phyloP scores from a whole-genome alignment of 2,888 invertebrate species.

The Drosophila cognata region DNA sequence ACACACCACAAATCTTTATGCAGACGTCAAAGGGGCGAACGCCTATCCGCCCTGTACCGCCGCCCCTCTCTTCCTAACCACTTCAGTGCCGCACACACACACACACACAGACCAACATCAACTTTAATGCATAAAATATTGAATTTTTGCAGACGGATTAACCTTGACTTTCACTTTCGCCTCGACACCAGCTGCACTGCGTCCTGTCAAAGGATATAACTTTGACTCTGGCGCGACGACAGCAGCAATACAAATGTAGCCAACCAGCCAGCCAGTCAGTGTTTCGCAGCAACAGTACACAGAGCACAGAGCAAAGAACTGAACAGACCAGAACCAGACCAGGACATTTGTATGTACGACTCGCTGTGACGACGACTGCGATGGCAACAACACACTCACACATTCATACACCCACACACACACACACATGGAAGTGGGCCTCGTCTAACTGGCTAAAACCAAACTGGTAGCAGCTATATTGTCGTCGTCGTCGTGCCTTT shows the following conservation, averaged over 20 bases:
- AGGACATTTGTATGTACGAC: constrained; percentile 80
- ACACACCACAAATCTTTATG: constrained; percentile 65
- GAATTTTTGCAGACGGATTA: constrained; percentile 84
- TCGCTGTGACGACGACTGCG: constrained; percentile 54
- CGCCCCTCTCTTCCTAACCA: not conserved
- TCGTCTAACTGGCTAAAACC: constrained; percentile 72
- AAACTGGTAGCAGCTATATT: constrained; percentile 59
- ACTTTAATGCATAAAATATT: constrained; percentile 84
- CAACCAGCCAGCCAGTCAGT: constrained; percentile 25
- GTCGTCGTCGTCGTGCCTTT: constrained; percentile 64
- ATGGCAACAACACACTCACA: constrained; percentile 28
- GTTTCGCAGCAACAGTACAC: constrained; percentile 32
- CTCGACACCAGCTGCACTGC: constrained; percentile 58
- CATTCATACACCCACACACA: constrained; percentile 27
- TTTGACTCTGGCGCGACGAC: constrained; percentile 72
- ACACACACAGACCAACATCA: constrained; percentile 47
- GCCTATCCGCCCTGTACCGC: not conserved
- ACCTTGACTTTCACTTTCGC: constrained; percentile 85
- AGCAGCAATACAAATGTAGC: constrained; percentile 78
- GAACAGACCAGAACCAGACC: constrained; percentile 39
- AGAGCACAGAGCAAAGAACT: constrained; percentile 17
- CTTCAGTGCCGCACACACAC: not conserved
- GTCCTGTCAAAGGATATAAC: constrained; percentile 84
- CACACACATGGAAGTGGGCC: constrained; percentile 48
- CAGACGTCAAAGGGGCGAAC: constrained; percentile 31